These are phyloP conservation scores for Drosophila macrothrix DNA, from an alignment of 2,888 invertebrate species.

Conservation along the genomic window DNA sequence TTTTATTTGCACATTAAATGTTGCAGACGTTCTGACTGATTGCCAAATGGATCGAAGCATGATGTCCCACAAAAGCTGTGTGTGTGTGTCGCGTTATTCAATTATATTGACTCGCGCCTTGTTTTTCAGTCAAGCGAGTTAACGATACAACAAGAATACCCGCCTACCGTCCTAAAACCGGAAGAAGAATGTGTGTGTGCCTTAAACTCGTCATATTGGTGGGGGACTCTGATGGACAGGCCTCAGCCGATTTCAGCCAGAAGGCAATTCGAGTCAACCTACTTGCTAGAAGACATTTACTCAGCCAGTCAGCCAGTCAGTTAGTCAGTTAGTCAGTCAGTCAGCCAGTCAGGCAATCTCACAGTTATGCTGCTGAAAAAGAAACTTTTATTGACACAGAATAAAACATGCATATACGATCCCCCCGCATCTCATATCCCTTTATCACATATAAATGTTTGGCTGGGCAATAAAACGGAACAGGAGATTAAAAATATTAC, in stretches of 20 bases:
- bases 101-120: slow-evolving; percentile 78
- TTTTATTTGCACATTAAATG: slow-evolving; percentile 80
- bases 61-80: slow-evolving; percentile 28
- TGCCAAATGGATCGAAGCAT: slow-evolving; percentile 60
- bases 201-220: slow-evolving; percentile 25
- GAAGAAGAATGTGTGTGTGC: slow-evolving; percentile 16
- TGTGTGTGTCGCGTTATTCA: slow-evolving; percentile 61
- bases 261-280: slow-evolving; percentile 46
- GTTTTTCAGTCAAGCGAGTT: slow-evolving; percentile 65
- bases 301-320: slow-evolving; percentile 18
- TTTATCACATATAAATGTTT: slow-evolving; percentile 19
- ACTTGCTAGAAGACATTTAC: slow-evolving; percentile 35
- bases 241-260: slow-evolving; percentile 40
- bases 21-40: slow-evolving; percentile 72
- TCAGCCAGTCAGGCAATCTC: slow-evolving; percentile 21
- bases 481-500: slow-evolving; percentile 76
- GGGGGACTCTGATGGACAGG: slow-evolving; percentile 20
- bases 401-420: slow-evolving; percentile 70
- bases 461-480: slow-evolving; percentile 62
- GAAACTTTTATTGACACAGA: slow-evolving; percentile 69
- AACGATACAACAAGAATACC: slow-evolving; percentile 51
- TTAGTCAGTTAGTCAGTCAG: slow-evolving; percentile 25
- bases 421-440: neutral
- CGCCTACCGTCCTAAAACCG: slow-evolving; percentile 7
- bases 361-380: slow-evolving; percentile 30